Percentiles rank a stretch among this genome's conserved stretches.
phyloP scores from a whole-genome alignment of 2,797 vertebrate genomes.

The Bufotes viridis region DNA sequence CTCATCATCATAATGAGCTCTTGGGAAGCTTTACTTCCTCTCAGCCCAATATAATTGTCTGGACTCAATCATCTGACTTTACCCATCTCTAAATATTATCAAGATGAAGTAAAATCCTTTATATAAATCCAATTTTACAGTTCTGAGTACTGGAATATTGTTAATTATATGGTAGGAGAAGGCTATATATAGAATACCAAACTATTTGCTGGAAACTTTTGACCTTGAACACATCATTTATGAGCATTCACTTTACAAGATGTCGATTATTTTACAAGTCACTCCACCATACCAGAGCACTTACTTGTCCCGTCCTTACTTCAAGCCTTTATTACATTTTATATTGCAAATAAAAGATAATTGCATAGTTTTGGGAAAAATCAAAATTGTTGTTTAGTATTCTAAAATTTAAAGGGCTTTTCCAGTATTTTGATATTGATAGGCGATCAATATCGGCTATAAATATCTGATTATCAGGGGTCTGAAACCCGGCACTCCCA shows the following conservation, averaged over 20 bases:
- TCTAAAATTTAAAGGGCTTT: no score
- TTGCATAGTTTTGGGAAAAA: background rate
- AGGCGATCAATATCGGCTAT: no score
- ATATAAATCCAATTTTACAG: background rate
- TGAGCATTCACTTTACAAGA: constrained; percentile 12
- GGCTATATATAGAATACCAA: background rate
- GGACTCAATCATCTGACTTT: background rate
- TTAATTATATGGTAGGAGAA: constrained; percentile 5
- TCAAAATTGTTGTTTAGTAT: no score
- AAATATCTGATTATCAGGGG: no score
- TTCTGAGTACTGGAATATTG: background rate
- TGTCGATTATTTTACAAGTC: constrained; percentile 21
- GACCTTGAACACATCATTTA: constrained; percentile 11
- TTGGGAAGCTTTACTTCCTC: background rate
- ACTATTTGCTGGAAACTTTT: constrained; percentile 25
- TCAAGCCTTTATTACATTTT: background rate
- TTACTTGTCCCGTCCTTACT: constrained; percentile 11
- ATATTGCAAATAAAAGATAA: background rate
- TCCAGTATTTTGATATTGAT: no score
- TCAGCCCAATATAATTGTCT: background rate
- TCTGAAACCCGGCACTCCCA: no score
- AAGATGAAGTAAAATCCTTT: background rate
- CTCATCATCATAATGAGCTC: no score
- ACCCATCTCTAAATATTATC: background rate
- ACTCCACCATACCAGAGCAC: background rate